Evolutionary conservation across 1,140 invertebrate species (phyloP).

Genomic region (Drosophila grimshawi): DNA sequence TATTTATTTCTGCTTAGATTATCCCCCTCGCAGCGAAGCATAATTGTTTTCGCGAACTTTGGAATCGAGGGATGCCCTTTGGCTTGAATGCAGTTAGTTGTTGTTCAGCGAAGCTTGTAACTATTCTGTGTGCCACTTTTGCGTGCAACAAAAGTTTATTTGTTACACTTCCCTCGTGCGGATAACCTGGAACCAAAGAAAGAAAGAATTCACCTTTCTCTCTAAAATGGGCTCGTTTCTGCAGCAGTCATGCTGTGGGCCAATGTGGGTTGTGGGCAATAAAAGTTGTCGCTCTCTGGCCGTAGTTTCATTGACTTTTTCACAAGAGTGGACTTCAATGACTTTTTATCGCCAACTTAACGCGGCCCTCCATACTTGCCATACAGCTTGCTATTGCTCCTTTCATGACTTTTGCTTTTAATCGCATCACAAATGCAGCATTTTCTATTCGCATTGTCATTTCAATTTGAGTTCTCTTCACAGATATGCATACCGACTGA

Average conservation of each 20-base stretch:
- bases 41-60: slow-evolving; percentile 22
- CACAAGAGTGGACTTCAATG: slow-evolving; percentile 72
- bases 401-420: slow-evolving; percentile 17
- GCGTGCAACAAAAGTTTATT: slow-evolving; percentile 61
- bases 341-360: slow-evolving; percentile 54
- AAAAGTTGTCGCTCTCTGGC: slow-evolving; percentile 33
- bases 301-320: slow-evolving; percentile 74
- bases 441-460: slow-evolving; percentile 7
- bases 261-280: slow-evolving; percentile 13
- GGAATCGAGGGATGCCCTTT: slow-evolving; percentile 1
- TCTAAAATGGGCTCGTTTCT: background rate
- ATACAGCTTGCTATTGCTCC: background rate
- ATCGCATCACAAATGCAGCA: slow-evolving; percentile 24
- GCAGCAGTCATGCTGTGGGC: background rate
- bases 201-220: slow-evolving; percentile 20
- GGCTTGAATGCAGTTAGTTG: slow-evolving; percentile 5
- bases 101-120: slow-evolving; percentile 15
- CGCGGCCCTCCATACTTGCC: background rate
- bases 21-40: background rate
- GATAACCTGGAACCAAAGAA: slow-evolving; percentile 6
- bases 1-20: background rate
- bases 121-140: slow-evolving; percentile 58
- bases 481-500: background rate
- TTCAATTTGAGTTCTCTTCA: background rate
- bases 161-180: slow-evolving; percentile 67